phyloP scores from a whole-genome alignment of 1,140 invertebrate species.

The Lepeophtheirus salmonis region DNA sequence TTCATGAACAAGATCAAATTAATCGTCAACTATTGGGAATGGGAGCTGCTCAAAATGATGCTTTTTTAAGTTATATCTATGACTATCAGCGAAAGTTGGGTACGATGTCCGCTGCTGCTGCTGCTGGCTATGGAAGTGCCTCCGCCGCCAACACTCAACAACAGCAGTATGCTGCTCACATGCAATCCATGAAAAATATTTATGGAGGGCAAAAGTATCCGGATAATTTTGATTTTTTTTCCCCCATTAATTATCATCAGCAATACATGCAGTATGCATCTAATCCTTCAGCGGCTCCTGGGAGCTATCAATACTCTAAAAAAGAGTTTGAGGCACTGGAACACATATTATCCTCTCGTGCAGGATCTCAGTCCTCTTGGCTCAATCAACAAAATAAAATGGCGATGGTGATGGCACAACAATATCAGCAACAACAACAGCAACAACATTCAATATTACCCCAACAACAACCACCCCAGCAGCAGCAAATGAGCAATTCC shows the following conservation, averaged over 20 bases:
- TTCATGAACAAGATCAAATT: neutral
- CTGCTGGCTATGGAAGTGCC: neutral
- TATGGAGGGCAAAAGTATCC: neutral
- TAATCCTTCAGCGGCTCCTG: neutral
- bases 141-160: neutral
- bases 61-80: neutral
- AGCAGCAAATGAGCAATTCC: slow-evolving; percentile 14
- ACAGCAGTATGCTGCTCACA: neutral
- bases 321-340: neutral
- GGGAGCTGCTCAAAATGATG: slow-evolving; percentile 6
- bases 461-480: slow-evolving; percentile 11
- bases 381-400: neutral
- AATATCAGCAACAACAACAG: slow-evolving; percentile 7
- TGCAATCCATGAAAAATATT: neutral
- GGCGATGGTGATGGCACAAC: neutral
- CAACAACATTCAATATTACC: slow-evolving; percentile 19
- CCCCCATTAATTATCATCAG: neutral
- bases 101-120: no score
- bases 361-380: neutral
- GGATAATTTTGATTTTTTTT: neutral
- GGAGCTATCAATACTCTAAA: neutral
- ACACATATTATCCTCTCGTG: neutral
- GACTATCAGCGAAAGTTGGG: slow-evolving; percentile 3
- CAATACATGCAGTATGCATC: neutral
- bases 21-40: neutral